Conservation (phyloP, 2,888 invertebrate species). For the Sesia bembeciformis region DNA sequence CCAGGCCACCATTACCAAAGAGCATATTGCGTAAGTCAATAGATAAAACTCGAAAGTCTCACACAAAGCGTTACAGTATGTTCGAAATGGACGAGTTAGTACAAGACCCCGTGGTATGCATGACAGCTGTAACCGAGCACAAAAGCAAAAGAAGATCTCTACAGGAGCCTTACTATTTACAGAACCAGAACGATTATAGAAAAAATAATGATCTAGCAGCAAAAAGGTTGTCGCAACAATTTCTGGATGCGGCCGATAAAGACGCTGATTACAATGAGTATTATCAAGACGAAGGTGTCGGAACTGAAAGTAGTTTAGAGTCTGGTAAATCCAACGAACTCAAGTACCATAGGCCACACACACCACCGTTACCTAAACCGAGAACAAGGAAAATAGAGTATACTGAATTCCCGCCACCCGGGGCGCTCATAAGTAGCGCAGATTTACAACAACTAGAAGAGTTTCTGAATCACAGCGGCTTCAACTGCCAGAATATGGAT, state of each 20-base stretch:
- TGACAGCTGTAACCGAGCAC: conserved; percentile 60
- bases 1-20: conserved; percentile 81
- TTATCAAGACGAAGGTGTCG: conserved; percentile 78
- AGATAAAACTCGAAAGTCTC: conserved; percentile 70
- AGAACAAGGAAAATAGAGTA: conserved; percentile 65
- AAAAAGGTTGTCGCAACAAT: conserved; percentile 66
- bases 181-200: conserved; percentile 66
- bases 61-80: conserved; percentile 84
- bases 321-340: conserved; percentile 72
- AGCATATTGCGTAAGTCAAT: conserved; percentile 80
- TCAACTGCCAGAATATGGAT: conserved; percentile 79
- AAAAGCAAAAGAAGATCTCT: conserved; percentile 82
- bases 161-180: conserved; percentile 81
- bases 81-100: conserved; percentile 80
- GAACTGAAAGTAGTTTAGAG: conserved; percentile 74
- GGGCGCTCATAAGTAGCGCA: conserved; percentile 72
- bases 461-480: conserved; percentile 80
- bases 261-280: conserved; percentile 70
- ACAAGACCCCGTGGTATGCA: conserved; percentile 61
- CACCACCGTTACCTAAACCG: conserved; percentile 69
- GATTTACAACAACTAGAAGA: conserved; percentile 81
- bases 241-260: conserved; percentile 68
- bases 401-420: conserved; percentile 64
- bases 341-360: conserved; percentile 63
- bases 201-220: conserved; percentile 71